Evolutionary conservation across 2,797 vertebrate genomes (phyloP), one percentile per base, ranked within the genome.

Genomic region (Acanthiza pusilla): DNA sequence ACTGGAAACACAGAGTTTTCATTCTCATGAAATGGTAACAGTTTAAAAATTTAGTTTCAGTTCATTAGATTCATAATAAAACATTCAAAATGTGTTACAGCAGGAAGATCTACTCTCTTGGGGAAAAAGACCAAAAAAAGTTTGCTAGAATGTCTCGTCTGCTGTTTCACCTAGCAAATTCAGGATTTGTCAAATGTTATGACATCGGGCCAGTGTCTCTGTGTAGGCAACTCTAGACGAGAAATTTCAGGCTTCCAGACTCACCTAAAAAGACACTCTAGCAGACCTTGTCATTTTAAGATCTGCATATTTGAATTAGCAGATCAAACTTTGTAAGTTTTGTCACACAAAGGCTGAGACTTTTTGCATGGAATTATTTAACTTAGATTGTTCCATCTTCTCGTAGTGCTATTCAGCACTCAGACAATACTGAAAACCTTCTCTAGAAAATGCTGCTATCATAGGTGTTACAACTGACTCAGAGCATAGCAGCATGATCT

Each of bases 401-500:
- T 48, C 60, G 30, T 5, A 45, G 29, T 11, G 30, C 40, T 83
- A 32, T 38, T 80, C 50, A 63, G 42, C 17, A 78, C 8, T 3
- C 51, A 57, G 20, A 88, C 17, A 21, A 45, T 32, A 86, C 3
- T 48, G 40, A 58, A 91, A 92, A 54, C 6, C 12, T 55, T 53
- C 27, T 65, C 34, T 40, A 67, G 30, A 75, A 81, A 82, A 71
- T 16, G 2, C 70, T 68, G 32, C 12, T 11, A 40, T 57, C 34
- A 21, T 8, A 47, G 34, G 16, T 70, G 47, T 70, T 73, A 66
- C 42, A 88, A 57, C 21, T 53, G 27, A 70, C 30, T 67, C 34
- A 17, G 30, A 68, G 13, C 0, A 0, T 25, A 86, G 63, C 17
- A 75, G 22, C n/a, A 50, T 0, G 0, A 72, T 34, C 38, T n/a